phyloP scores from a whole-genome alignment of 2,888 invertebrate species.

The Villa cingulata region DNA sequence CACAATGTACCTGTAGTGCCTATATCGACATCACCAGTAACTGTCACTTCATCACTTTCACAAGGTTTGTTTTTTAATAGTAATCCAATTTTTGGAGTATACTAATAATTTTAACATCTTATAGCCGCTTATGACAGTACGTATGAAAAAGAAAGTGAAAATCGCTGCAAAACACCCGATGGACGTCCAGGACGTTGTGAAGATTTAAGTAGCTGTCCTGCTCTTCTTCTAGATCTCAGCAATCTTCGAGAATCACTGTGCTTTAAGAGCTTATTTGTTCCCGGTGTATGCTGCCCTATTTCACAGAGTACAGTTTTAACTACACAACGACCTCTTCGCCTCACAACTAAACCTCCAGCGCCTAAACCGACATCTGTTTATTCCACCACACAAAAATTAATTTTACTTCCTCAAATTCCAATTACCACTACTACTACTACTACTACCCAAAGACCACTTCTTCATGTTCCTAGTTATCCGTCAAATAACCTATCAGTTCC shows the following conservation, averaged over 20 bases:
- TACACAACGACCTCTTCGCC: conserved; percentile 28
- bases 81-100: neutral
- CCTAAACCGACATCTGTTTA: conserved; percentile 19
- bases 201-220: conserved; percentile 79
- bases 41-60: conserved; percentile 2
- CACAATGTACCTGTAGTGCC: conserved; percentile 14
- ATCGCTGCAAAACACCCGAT: conserved; percentile 66
- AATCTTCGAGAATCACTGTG: conserved; percentile 75
- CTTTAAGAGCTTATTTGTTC: conserved; percentile 80
- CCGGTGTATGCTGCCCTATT: conserved; percentile 79
- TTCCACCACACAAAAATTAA: conserved; percentile 21
- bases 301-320: conserved; percentile 30
- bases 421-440: conserved; percentile 42
- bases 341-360: conserved; percentile 23
- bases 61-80: no score
- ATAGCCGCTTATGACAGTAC: conserved; percentile 36
- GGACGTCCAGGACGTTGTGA: conserved; percentile 69
- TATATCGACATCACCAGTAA: conserved; percentile 11
- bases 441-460: conserved; percentile 36
- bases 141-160: conserved; percentile 42
- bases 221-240: conserved; percentile 64
- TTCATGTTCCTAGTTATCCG: conserved; percentile 33
- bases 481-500: conserved; percentile 23
- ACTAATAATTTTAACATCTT: neutral
- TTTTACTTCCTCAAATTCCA: conserved; percentile 31